Evolutionary conservation across 2,888 invertebrate genomes (phyloP).

Genomic region (Polia nebulosa): DNA sequence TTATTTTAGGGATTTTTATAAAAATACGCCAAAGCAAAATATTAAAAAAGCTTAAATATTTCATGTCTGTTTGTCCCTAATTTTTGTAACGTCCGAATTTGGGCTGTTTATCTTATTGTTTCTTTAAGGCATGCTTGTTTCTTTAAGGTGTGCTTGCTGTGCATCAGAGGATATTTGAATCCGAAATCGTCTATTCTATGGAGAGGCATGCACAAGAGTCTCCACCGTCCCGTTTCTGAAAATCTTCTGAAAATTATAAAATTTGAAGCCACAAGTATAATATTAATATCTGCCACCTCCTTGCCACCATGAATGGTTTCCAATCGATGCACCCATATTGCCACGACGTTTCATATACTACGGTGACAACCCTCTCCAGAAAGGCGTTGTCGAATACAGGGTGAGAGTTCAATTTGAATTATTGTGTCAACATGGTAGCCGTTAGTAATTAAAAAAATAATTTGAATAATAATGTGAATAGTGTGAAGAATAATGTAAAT

Average conservation of each 20-base stretch:
- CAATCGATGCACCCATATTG: constrained; percentile 33
- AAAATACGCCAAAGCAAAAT: too few relatives aligned
- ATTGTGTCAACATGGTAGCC: background rate
- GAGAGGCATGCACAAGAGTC: background rate
- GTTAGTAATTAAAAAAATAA: background rate
- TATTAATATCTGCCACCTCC: background rate
- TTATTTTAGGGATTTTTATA: too few relatives aligned
- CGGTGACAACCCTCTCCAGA: constrained; percentile 18
- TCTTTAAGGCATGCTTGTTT: too few relatives aligned
- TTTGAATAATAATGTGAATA: too few relatives aligned
- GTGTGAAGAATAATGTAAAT: too few relatives aligned
- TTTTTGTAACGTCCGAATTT: too few relatives aligned
- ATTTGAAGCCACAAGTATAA: background rate
- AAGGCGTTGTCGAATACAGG: constrained; percentile 23
- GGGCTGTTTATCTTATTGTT: too few relatives aligned
- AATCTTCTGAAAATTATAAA: background rate
- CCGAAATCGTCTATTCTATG: too few relatives aligned
- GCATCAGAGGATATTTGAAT: too few relatives aligned
- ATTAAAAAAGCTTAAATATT: too few relatives aligned
- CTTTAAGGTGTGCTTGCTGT: too few relatives aligned
- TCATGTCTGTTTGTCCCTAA: too few relatives aligned
- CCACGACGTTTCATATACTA: constrained; percentile 32
- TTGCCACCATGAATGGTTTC: constrained; percentile 7
- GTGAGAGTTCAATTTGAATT: background rate
- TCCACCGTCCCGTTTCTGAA: background rate